Percentiles rank a stretch among this genome's conserved stretches.
These are phyloP conservation scores for Eristalis arbustorum DNA, from an alignment of 2,888 invertebrate genomes.

Conservation along the genomic window DNA sequence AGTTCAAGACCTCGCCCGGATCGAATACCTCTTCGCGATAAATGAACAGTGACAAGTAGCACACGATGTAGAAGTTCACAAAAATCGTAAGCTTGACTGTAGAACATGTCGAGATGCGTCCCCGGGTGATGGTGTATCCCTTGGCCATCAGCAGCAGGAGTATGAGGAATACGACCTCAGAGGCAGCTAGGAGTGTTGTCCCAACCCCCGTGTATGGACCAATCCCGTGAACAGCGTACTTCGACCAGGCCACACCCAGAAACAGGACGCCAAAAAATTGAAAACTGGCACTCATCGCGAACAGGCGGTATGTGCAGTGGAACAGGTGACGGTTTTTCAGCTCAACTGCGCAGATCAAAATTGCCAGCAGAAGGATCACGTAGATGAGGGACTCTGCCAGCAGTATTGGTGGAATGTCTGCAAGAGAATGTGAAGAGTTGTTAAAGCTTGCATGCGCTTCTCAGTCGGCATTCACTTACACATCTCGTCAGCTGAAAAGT, in stretches of 20 bases:
- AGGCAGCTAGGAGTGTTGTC: slow-evolving; percentile 83
- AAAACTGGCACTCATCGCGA: slow-evolving; percentile 85
- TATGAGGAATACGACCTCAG: slow-evolving; percentile 88
- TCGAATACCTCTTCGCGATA: slow-evolving; percentile 94
- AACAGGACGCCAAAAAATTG: slow-evolving; percentile 87
- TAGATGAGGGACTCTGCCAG: slow-evolving; percentile 88
- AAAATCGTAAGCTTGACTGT: slow-evolving; percentile 90
- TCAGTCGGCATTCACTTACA: slow-evolving; percentile 83
- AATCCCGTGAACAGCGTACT: slow-evolving; percentile 88
- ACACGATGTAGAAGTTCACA: slow-evolving; percentile 87
- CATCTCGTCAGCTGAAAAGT: slow-evolving; percentile 97
- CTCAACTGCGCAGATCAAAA: slow-evolving; percentile 88
- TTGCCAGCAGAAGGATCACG: slow-evolving; percentile 85
- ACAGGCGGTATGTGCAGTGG: slow-evolving; percentile 94
- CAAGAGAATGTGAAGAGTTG: slow-evolving; percentile 74
- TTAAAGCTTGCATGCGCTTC: too few relatives aligned
- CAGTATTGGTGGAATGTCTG: slow-evolving; percentile 93
- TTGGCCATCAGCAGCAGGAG: slow-evolving; percentile 91
- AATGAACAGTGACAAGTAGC: slow-evolving; percentile 88
- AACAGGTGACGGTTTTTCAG: slow-evolving; percentile 89
- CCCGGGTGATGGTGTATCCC: slow-evolving; percentile 94
- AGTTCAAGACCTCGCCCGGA: slow-evolving; percentile 93
- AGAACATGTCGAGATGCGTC: slow-evolving; percentile 86
- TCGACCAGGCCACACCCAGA: slow-evolving; percentile 86
- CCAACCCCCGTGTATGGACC: slow-evolving; percentile 82